Conservation (phyloP, 2,888 invertebrate species). For the Flexamia atlantica region DNA sequence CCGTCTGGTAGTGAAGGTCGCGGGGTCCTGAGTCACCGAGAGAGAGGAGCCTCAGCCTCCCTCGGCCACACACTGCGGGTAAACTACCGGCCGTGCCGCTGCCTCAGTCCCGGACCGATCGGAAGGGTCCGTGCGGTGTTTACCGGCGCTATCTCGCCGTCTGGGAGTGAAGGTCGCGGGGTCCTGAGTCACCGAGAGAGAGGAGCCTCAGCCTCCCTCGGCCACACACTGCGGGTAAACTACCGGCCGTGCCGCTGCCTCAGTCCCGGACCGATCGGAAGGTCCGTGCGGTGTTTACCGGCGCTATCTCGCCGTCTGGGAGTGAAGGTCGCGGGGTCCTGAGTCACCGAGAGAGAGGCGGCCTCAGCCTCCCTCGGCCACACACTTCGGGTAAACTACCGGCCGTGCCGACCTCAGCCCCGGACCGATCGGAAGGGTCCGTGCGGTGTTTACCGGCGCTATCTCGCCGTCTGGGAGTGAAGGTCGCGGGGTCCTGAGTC, state of each 20-base stretch:
- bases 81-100: no score
- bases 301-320: slow-evolving; percentile 10
- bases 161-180: neutral
- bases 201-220: neutral
- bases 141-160: slow-evolving; percentile 25
- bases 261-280: no score
- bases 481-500: slow-evolving; percentile 14
- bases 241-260: no score
- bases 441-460: slow-evolving; percentile 12
- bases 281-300: slow-evolving; percentile 1
- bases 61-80: neutral
- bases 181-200: neutral
- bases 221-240: neutral
- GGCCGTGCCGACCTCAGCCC: no score
- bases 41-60: neutral
- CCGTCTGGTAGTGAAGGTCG: slow-evolving; percentile 1
- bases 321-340: neutral
- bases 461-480: neutral
- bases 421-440: slow-evolving; percentile 6
- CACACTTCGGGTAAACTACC: neutral
- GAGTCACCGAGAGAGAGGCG: neutral
- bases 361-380: slow-evolving; percentile 1
- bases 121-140: slow-evolving; percentile 5
- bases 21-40: neutral
- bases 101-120: no score